These are phyloP conservation scores for Cheilosia scutellata DNA, from an alignment of 2,888 invertebrate species.

Conservation along the genomic window DNA sequence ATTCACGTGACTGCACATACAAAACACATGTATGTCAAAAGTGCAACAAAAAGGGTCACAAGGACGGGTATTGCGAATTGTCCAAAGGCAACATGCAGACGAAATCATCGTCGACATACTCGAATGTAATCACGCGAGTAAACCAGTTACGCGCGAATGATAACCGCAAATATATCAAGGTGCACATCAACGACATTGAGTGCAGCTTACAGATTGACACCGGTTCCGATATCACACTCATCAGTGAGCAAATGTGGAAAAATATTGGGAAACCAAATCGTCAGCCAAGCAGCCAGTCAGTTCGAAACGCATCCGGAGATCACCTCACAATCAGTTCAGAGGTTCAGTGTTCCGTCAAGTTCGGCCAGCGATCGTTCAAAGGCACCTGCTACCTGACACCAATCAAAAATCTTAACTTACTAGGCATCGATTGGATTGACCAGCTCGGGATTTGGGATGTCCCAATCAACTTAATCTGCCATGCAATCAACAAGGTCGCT, in stretches of 20 bases:
- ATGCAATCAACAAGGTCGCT: background rate
- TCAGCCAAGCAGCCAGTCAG: too few relatives aligned
- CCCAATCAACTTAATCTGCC: conserved; percentile 36
- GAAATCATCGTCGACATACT: background rate
- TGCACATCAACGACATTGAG: conserved; percentile 36
- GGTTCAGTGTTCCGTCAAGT: conserved; percentile 21
- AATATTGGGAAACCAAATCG: conserved; percentile 26
- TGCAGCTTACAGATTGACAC: conserved; percentile 61
- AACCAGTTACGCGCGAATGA: conserved; percentile 11
- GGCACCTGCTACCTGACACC: conserved; percentile 38
- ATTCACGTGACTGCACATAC: conserved; percentile 6
- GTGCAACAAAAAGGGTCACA: conserved; percentile 31
- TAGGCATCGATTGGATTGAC: conserved; percentile 52
- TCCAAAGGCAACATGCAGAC: conserved; percentile 32
- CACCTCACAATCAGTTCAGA: conserved; percentile 18
- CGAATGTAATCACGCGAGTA: conserved; percentile 7
- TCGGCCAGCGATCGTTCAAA: conserved; percentile 1
- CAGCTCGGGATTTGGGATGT: conserved; percentile 56
- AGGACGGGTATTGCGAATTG: background rate
- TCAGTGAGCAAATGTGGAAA: conserved; percentile 48
- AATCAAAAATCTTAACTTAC: conserved; percentile 52
- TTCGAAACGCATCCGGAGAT: too few relatives aligned
- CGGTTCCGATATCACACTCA: conserved; percentile 60
- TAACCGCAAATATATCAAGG: conserved; percentile 46
- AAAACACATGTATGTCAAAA: conserved; percentile 8